Evolutionary conservation across 2,888 invertebrate genomes (phyloP).

Genomic region (Willowsia nigromaculata): DNA sequence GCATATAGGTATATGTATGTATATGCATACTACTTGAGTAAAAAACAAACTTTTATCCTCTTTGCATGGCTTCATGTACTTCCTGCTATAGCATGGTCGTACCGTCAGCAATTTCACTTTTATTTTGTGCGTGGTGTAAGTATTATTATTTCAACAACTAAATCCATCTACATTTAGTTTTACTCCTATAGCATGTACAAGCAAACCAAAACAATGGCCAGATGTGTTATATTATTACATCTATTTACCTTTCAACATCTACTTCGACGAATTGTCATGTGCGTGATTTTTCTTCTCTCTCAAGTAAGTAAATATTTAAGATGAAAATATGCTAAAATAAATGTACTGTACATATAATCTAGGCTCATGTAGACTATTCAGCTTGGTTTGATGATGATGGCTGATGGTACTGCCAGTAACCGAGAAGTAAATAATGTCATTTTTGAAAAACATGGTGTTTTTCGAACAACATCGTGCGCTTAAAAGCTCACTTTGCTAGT

Average conservation of each 20-base stretch:
- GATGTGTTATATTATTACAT: slow-evolving; percentile 16
- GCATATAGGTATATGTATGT: too few species aligned
- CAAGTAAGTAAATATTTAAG: background rate
- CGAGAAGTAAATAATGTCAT: slow-evolving; percentile 51
- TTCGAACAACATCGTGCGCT: background rate
- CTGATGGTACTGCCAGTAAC: slow-evolving; percentile 44
- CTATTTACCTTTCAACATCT: background rate
- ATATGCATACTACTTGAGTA: background rate
- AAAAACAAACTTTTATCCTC: slow-evolving; percentile 18
- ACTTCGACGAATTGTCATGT: background rate
- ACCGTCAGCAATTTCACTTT: background rate
- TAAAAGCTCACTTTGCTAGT: background rate
- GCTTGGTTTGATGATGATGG: background rate
- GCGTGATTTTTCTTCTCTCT: slow-evolving; percentile 43
- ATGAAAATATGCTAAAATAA: background rate
- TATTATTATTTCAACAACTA: background rate
- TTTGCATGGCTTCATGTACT: background rate
- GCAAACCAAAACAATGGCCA: background rate
- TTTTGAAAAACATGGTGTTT: slow-evolving; percentile 48
- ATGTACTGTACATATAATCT: background rate
- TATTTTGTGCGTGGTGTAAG: background rate
- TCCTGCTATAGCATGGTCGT: background rate
- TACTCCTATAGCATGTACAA: background rate
- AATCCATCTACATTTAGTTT: too few species aligned
- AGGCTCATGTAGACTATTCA: background rate